A percentile compares a stretch with the other conserved stretches of the same genome.
phyloP scores from a whole-genome alignment of 2,888 invertebrate genomes.

The Eupithecia exiguata region DNA sequence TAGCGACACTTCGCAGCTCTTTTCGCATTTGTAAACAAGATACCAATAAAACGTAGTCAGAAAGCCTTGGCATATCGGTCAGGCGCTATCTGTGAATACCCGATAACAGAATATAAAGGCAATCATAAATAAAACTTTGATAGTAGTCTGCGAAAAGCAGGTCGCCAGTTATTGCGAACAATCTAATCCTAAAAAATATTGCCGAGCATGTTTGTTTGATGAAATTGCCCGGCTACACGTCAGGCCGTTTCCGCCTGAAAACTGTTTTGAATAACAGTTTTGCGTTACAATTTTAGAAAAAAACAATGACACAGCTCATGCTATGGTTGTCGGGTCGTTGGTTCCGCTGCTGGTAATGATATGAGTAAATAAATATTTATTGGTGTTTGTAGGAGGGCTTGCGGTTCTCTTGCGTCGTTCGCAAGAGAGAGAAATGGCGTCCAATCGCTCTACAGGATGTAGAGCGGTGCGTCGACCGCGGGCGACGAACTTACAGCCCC shows the following conservation, averaged over 20 bases:
- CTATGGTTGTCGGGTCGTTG: slow-evolving; percentile 47
- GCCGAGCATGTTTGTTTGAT: slow-evolving; percentile 39
- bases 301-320: slow-evolving; percentile 56
- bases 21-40: slow-evolving; percentile 35
- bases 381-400: slow-evolving; percentile 47
- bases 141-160: slow-evolving; percentile 34
- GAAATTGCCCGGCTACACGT: slow-evolving; percentile 29
- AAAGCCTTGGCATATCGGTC: slow-evolving; percentile 49
- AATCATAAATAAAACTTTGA: slow-evolving; percentile 34
- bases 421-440: slow-evolving; percentile 68
- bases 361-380: slow-evolving; percentile 57
- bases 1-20: slow-evolving; percentile 16
- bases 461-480: slow-evolving; percentile 70
- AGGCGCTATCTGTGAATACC: slow-evolving; percentile 41
- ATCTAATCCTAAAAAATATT: slow-evolving; percentile 39
- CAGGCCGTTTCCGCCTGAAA: slow-evolving; percentile 31
- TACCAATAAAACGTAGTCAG: slow-evolving; percentile 38
- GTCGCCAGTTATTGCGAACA: slow-evolving; percentile 37
- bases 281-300: slow-evolving; percentile 45
- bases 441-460: slow-evolving; percentile 68
- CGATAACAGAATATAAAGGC: slow-evolving; percentile 41
- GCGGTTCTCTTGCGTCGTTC: slow-evolving; percentile 45
- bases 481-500: slow-evolving; percentile 65
- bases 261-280: slow-evolving; percentile 34
- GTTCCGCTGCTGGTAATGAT: slow-evolving; percentile 50